Evolutionary conservation across 2,797 vertebrate genomes (phyloP).

Genomic region (Otolemur crassicaudatus): DNA sequence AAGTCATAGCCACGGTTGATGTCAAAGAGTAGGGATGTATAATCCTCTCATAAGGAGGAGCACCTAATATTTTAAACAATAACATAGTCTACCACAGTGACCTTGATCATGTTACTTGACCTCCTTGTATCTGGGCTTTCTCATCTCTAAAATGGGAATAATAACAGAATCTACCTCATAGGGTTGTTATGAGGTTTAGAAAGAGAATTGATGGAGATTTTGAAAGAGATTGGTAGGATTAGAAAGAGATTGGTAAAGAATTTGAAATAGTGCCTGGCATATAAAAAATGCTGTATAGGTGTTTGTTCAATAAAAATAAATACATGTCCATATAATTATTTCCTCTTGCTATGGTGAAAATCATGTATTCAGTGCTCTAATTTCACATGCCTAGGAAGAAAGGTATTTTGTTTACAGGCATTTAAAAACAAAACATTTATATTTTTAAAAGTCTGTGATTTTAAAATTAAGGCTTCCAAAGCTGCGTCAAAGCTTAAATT

Average conservation of each 20-base stretch:
- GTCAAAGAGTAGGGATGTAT: not conserved
- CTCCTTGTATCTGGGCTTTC: not conserved
- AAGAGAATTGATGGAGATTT: not conserved
- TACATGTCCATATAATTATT: not conserved
- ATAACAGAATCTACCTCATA: constrained; percentile 10
- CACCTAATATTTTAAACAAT: not conserved
- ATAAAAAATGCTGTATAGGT: not conserved
- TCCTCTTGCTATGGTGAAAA: constrained; percentile 6
- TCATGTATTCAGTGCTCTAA: not conserved
- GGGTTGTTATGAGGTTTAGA: not conserved
- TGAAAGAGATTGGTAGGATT: not conserved
- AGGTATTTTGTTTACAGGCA: not conserved
- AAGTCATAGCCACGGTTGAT: not conserved
- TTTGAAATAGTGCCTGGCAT: not conserved
- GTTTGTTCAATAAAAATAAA: constrained; percentile 45
- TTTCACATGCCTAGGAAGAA: not conserved
- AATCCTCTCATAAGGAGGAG: not conserved
- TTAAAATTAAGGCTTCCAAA: constrained; percentile 38
- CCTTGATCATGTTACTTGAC: not conserved
- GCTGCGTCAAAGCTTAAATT: constrained; percentile 13
- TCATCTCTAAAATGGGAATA: constrained; percentile 25
- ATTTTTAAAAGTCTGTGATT: constrained; percentile 17
- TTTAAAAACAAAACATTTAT: constrained; percentile 50
- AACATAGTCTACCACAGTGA: not conserved
- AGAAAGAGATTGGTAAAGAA: not conserved